phyloP scores from a whole-genome alignment of 2,797 vertebrate species.

The Mareca strepera region DNA sequence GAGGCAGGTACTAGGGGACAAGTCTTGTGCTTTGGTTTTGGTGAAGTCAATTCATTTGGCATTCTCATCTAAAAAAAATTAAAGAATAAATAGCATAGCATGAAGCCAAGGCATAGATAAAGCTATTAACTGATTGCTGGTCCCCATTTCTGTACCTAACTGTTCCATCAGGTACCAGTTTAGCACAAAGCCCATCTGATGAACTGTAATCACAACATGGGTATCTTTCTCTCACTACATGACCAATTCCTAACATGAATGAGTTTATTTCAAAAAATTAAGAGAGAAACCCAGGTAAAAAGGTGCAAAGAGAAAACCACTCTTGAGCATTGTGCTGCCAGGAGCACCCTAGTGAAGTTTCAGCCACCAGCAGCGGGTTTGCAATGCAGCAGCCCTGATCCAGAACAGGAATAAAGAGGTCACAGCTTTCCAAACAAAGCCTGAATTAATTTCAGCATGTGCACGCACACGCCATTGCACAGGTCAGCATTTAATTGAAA shows the following conservation, averaged over 20 bases:
- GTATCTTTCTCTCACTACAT: background rate
- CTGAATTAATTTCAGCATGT: slow-evolving; percentile 63
- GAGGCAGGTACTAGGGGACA: background rate
- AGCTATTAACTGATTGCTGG: background rate
- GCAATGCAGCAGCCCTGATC: slow-evolving; percentile 54
- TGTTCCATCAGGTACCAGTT: background rate
- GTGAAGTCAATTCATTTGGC: background rate
- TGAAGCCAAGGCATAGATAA: background rate
- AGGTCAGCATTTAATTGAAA: slow-evolving; percentile 75
- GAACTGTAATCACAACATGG: rapidly evolving
- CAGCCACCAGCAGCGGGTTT: slow-evolving; percentile 14
- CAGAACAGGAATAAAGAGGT: slow-evolving; percentile 64
- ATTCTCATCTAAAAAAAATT: background rate
- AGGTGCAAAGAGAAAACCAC: background rate
- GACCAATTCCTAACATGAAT: too few relatives aligned
- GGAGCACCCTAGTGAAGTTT: background rate
- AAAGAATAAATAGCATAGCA: background rate
- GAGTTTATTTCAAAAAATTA: too few relatives aligned
- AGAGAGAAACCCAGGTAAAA: background rate
- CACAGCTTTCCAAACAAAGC: slow-evolving; percentile 73
- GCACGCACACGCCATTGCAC: slow-evolving; percentile 41
- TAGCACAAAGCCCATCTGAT: background rate
- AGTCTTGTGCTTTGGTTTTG: background rate
- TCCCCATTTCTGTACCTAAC: background rate
- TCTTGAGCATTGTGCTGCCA: background rate